Percentiles rank a stretch among this genome's conserved stretches.
These are phyloP conservation scores for Pipra filicauda DNA, from an alignment of 2,113 vertebrate species.

Conservation along the genomic window DNA sequence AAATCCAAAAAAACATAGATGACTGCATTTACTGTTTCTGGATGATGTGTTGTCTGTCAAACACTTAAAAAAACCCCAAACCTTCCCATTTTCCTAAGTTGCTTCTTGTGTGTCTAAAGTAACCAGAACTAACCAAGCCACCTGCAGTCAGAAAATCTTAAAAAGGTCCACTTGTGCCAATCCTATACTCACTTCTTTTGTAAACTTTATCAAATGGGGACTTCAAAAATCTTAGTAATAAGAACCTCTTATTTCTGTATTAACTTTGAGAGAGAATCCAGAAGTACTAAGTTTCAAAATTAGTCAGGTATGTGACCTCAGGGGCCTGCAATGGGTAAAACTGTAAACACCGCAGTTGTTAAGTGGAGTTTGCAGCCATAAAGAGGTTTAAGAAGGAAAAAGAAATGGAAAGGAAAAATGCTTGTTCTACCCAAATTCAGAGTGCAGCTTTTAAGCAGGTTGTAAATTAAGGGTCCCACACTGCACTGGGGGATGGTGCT, in stretches of 20 bases:
- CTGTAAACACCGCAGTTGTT: neutral
- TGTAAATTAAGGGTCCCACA: neutral
- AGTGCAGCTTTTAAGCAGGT: neutral
- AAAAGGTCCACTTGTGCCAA: neutral
- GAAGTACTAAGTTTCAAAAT: neutral
- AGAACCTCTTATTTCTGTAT: neutral
- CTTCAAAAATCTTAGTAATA: neutral
- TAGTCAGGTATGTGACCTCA: neutral
- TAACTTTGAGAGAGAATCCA: neutral
- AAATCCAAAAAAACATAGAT: neutral
- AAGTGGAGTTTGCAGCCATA: neutral
- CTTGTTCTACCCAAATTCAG: neutral
- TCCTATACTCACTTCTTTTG: neutral
- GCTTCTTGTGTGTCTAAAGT: neutral
- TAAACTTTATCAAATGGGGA: neutral
- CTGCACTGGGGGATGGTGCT: neutral
- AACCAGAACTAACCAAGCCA: neutral
- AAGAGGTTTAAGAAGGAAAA: neutral
- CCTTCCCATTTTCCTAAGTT: neutral
- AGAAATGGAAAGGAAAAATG: neutral
- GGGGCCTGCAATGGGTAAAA: neutral
- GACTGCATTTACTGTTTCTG: neutral
- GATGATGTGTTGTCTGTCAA: neutral
- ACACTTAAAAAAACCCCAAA: neutral
- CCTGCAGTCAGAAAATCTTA: neutral